These are phyloP conservation scores for Zoroaster sp. DNA, from an alignment of 53 echinoderm and acorn worm genomes.

Conservation along the genomic window DNA sequence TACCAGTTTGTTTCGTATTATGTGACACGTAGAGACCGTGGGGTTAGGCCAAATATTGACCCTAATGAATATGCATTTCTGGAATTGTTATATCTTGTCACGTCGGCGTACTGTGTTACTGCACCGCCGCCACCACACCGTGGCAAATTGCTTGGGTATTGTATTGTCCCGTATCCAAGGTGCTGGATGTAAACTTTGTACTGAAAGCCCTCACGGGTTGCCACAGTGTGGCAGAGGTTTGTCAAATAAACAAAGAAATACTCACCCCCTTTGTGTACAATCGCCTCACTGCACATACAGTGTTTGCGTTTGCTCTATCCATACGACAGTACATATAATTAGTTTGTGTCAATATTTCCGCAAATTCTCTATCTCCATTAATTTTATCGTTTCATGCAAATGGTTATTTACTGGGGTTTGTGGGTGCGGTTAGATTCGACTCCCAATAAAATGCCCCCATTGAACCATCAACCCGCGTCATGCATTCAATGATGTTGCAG, in stretches of 20 bases:
- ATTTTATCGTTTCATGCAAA: too few relatives aligned
- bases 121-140: neutral
- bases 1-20: constrained; percentile 9
- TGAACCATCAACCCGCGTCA: too few relatives aligned
- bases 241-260: too few relatives aligned
- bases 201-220: neutral
- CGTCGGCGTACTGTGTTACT: neutral
- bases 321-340: neutral
- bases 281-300: neutral
- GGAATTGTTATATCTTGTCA: neutral
- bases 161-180: constrained; percentile 40
- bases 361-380: neutral
- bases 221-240: neutral
- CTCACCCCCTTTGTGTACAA: neutral
- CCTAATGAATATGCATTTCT: constrained; percentile 25
- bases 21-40: constrained; percentile 7
- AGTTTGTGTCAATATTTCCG: neutral
- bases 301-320: neutral
- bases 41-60: constrained; percentile 43
- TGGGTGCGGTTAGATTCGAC: too few relatives aligned
- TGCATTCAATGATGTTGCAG: too few relatives aligned
- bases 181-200: constrained; percentile 41
- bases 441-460: too few relatives aligned
- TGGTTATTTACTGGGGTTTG: too few relatives aligned
- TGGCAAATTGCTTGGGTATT: neutral